These are phyloP conservation scores for Neocrepidodera transversa DNA, from an alignment of 2,888 invertebrate genomes.

Conservation along the genomic window DNA sequence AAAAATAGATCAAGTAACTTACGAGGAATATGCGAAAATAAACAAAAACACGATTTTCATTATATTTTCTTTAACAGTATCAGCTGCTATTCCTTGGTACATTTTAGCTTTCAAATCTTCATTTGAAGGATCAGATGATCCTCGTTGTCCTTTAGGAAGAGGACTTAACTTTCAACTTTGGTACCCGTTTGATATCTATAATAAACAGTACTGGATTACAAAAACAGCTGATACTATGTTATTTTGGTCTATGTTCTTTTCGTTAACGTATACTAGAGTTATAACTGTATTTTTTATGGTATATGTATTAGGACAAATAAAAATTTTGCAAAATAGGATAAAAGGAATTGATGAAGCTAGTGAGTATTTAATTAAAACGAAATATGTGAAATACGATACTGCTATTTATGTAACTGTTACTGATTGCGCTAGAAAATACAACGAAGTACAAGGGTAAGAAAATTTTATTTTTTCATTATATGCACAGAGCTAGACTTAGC, in stretches of 20 bases:
- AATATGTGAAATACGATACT: slow-evolving; percentile 6
- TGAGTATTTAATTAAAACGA: neutral
- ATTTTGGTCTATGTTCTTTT: slow-evolving; percentile 8
- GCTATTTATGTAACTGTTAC: slow-evolving; percentile 18
- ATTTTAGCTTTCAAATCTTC: slow-evolving; percentile 10
- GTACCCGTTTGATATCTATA: slow-evolving; percentile 30
- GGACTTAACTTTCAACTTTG: slow-evolving; percentile 27
- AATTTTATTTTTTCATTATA: no score
- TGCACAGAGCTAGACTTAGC: no score
- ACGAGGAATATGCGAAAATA: slow-evolving; percentile 19
- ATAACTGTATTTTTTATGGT: slow-evolving; percentile 28
- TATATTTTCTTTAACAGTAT: slow-evolving; percentile 18
- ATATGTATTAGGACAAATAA: slow-evolving; percentile 27
- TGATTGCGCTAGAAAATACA: slow-evolving; percentile 22
- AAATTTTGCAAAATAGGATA: slow-evolving; percentile 27
- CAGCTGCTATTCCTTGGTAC: slow-evolving; percentile 26
- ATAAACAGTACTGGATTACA: slow-evolving; percentile 22
- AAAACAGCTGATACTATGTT: slow-evolving; percentile 15
- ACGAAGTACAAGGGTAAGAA: slow-evolving; percentile 27
- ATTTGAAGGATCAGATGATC: slow-evolving; percentile 3
- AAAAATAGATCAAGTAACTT: slow-evolving; percentile 10
- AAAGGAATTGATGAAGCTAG: slow-evolving; percentile 16
- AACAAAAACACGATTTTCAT: slow-evolving; percentile 17
- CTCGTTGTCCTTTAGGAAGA: slow-evolving; percentile 14
- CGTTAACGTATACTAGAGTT: slow-evolving; percentile 21